These are phyloP conservation scores for Resseliella maxima DNA, from an alignment of 2,888 invertebrate species.

Conservation along the genomic window DNA sequence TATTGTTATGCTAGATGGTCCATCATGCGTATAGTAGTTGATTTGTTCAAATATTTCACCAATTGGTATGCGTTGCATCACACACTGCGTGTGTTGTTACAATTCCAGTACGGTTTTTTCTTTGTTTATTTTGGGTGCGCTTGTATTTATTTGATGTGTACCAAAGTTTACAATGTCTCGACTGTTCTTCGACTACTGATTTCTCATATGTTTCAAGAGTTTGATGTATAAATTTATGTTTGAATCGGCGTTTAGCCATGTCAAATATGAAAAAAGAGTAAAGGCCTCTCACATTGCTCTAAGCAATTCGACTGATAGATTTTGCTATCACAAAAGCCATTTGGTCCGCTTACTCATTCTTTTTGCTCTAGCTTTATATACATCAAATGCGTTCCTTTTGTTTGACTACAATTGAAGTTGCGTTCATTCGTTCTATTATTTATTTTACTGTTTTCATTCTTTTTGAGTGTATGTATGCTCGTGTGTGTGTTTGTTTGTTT, in stretches of 20 bases:
- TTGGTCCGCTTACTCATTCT: neutral
- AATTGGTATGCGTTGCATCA: neutral
- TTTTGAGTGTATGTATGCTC: neutral
- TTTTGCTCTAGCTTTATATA: neutral
- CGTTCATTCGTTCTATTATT: conserved; percentile 32
- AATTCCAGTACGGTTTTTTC: neutral
- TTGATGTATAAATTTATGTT: conserved; percentile 29
- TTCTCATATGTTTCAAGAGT: neutral
- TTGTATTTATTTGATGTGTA: neutral
- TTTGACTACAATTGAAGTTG: neutral
- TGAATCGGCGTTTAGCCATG: neutral
- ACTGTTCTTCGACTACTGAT: neutral
- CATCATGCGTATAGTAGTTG: neutral
- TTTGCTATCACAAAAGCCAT: neutral
- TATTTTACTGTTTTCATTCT: conserved; percentile 3
- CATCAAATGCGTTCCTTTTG: neutral
- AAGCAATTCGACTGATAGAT: conserved; percentile 3
- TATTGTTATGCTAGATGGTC: too few relatives aligned
- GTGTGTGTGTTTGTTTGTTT: neutral
- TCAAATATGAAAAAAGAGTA: neutral
- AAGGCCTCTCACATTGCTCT: neutral
- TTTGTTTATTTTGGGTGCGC: neutral
- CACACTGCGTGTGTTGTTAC: neutral
- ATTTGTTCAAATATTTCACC: neutral
- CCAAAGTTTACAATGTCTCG: neutral